Conservation (phyloP, 2,797 vertebrate species). For the Tragelaphus eurycerus region DNA sequence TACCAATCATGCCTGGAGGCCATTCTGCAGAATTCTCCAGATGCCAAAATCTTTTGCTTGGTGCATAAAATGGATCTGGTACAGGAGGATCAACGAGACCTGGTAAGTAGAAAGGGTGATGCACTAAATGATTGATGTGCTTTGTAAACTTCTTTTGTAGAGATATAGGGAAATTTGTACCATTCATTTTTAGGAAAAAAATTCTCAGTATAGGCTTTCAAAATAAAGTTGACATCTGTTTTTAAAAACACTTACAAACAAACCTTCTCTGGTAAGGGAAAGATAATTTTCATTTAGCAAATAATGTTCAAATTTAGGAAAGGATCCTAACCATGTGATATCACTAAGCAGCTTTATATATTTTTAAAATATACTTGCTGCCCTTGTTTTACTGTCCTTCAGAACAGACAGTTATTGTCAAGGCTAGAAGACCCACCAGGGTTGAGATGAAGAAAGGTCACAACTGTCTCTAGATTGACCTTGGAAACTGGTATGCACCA, state of each 20-base stretch:
- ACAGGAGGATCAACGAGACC: conserved; percentile 91
- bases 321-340: background rate
- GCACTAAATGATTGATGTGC: background rate
- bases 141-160: conserved; percentile 29
- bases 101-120: conserved; percentile 62
- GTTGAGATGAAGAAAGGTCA: background rate
- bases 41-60: conserved; percentile 98
- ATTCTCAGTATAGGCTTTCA: background rate
- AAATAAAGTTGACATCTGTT: background rate
- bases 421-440: background rate
- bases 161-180: background rate
- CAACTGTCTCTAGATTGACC: background rate
- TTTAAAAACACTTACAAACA: background rate
- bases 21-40: conserved; percentile 97
- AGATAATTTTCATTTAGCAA: background rate
- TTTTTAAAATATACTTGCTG: background rate
- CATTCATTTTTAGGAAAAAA: background rate
- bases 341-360: conserved; percentile 36
- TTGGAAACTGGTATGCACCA: background rate
- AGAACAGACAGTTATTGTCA: background rate
- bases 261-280: background rate
- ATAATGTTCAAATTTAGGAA: conserved; percentile 20
- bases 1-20: conserved; percentile 99
- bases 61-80: conserved; percentile 99
- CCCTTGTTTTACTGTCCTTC: background rate